Evolutionary conservation across 2,113 vertebrate genomes (phyloP).

Genomic region (Nesoenas mayeri): DNA sequence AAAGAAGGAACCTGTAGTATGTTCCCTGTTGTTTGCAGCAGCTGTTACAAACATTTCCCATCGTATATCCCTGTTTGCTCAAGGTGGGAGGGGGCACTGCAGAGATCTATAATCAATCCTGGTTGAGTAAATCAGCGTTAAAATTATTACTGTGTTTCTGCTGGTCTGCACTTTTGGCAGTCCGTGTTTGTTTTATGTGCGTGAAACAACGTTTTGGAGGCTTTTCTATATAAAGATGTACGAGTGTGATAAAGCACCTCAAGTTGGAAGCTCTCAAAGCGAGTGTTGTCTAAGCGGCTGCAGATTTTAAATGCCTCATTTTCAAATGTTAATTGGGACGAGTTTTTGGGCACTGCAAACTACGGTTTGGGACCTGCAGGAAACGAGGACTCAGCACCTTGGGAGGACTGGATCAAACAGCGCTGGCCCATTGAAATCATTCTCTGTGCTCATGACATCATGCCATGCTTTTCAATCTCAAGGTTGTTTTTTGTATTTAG

Average conservation of each 20-base stretch:
- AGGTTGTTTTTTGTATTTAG: conserved; percentile 57
- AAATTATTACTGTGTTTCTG: background rate
- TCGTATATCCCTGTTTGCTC: background rate
- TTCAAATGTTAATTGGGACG: conserved; percentile 2
- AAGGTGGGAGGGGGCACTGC: background rate
- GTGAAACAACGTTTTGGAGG: background rate
- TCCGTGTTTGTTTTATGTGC: background rate
- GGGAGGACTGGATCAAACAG: conserved; percentile 44
- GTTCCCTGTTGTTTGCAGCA: background rate
- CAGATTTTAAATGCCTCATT: background rate
- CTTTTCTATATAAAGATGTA: background rate
- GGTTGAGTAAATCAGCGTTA: background rate
- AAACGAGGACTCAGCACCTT: conserved; percentile 50
- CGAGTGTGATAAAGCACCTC: background rate
- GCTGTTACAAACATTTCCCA: background rate
- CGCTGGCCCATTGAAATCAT: conserved; percentile 22
- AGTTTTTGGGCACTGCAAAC: background rate
- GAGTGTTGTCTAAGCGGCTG: background rate
- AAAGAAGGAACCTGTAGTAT: background rate
- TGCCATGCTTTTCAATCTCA: conserved; percentile 51
- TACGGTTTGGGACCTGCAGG: background rate
- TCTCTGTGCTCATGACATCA: conserved; percentile 53
- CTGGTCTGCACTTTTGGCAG: background rate
- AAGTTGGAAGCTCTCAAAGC: background rate
- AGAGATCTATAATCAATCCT: background rate